Base-by-base conservation (phyloP, 2,113 vertebrate species). In the Pachyramphus minor region DNA sequence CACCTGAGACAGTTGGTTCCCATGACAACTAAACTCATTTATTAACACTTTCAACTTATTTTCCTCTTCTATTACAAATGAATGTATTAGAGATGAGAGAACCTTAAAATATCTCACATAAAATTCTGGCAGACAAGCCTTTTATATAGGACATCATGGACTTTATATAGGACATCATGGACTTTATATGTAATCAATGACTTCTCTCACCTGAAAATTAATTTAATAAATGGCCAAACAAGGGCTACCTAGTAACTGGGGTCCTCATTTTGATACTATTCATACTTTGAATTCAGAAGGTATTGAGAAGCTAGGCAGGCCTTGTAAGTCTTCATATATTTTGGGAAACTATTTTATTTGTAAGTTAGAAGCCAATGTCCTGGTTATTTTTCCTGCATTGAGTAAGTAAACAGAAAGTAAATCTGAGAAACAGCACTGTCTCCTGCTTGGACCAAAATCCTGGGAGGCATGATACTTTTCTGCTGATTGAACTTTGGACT, bases 1-100 rank as follows among this genome's bases (percentile, higher is more conserved):
- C 81, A 96, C 84, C 86, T 97, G 81, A 94, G 85, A 97, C 96
- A 98, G 96, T 62, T 79, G 95, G 97, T 97, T 98, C 69, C 96
- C 90, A 97, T 97, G 96, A 94, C 95, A 97, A 98, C 96, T 44
- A 50, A 96, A 96, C 69, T 96, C 77, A 95, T 59, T 97, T 95
- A 92, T 96, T 98, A 97, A 93, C 96, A 96, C 89, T 84, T 96
- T 94, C 95, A 91, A 97, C 79, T 90, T 95, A 90, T 96, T 97
- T 93, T 93, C 52, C 31, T 42, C 83, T 58, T 92, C 45, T 95
- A 55, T 95, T 88, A 25, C 50, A 91, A 96, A 80, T 82, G 47
- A 79, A 88, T 85, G 22, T 67, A 67, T 90, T 64, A 96, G 84
- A 95, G 63, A 84, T 90, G 67, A 95, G 41, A 76, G 82, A 96